Evolutionary conservation across 2,113 vertebrate species (phyloP).

Genomic region (Xerus inauris): DNA sequence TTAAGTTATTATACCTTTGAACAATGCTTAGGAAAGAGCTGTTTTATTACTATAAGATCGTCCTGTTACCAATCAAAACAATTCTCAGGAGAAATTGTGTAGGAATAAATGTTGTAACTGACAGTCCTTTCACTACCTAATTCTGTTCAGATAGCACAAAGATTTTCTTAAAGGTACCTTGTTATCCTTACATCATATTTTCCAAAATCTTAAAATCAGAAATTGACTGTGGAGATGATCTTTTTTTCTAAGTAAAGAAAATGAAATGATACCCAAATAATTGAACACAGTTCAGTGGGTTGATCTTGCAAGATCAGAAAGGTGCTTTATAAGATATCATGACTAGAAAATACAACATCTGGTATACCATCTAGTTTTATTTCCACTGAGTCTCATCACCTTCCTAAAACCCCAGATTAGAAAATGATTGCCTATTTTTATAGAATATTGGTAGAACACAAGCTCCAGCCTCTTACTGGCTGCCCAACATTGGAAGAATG

Average conservation of each 20-base stretch:
- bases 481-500: not conserved
- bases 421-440: not conserved
- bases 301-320: not conserved
- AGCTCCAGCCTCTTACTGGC: rapidly evolving
- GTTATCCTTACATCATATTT: not conserved
- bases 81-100: conserved; percentile 13
- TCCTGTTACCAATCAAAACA: conserved; percentile 35
- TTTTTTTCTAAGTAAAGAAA: not conserved
- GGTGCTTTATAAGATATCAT: not conserved
- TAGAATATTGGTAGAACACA: not conserved
- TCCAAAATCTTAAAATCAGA: conserved; percentile 20
- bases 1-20: conserved; percentile 78
- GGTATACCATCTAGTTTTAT: not conserved
- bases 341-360: not conserved
- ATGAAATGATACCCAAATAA: not conserved
- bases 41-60: conserved; percentile 65
- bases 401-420: not conserved
- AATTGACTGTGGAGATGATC: not conserved
- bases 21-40: conserved; percentile 57
- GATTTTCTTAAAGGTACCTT: not conserved
- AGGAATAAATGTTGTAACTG: not conserved
- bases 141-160: not conserved
- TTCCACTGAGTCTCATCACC: not conserved
- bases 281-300: not conserved
- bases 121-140: conserved; percentile 9